Evolutionary conservation across 2,113 vertebrate genomes (phyloP).

Genomic region (Conger conger): DNA sequence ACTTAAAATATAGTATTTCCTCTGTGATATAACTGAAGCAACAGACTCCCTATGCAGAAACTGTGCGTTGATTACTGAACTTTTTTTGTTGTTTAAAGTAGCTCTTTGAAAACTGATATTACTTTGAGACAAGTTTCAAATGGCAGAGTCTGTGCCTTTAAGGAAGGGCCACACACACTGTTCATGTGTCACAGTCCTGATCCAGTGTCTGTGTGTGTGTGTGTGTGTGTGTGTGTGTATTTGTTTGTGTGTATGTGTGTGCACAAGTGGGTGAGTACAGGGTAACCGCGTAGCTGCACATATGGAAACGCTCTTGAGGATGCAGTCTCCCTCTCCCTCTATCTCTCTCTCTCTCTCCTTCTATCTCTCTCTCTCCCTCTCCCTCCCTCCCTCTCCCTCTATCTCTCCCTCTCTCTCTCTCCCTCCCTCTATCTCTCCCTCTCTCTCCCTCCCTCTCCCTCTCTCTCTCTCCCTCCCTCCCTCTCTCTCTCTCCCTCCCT

Average conservation of each 20-base stretch:
- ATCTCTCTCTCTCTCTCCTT: too few relatives aligned
- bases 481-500: too few relatives aligned
- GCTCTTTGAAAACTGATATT: slow-evolving; percentile 27
- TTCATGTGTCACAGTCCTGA: slow-evolving; percentile 6
- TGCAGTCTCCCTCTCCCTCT: slow-evolving; percentile 18
- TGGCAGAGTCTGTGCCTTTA: slow-evolving; percentile 1
- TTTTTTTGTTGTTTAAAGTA: background rate
- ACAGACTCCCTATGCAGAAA: slow-evolving; percentile 10
- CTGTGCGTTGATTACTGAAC: slow-evolving; percentile 8
- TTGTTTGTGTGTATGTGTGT: slow-evolving; percentile 1
- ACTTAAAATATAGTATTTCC: background rate
- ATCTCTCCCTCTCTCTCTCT: too few relatives aligned
- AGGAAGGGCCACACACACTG: slow-evolving; percentile 25
- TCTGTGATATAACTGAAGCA: background rate
- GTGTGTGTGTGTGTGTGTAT: slow-evolving; percentile 8
- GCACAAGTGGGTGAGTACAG: slow-evolving; percentile 69
- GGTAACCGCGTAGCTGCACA: slow-evolving; percentile 95
- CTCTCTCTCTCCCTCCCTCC: too few relatives aligned
- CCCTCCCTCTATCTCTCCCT: too few relatives aligned
- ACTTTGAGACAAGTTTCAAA: slow-evolving; percentile 16
- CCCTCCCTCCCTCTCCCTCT: too few relatives aligned
- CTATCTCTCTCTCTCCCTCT: too few relatives aligned
- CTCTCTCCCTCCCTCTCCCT: too few relatives aligned
- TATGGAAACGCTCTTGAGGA: slow-evolving; percentile 98
- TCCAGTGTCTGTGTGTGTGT: background rate